Evolutionary conservation across 2,113 vertebrate species (phyloP).

Genomic region (Rallus limicola): DNA sequence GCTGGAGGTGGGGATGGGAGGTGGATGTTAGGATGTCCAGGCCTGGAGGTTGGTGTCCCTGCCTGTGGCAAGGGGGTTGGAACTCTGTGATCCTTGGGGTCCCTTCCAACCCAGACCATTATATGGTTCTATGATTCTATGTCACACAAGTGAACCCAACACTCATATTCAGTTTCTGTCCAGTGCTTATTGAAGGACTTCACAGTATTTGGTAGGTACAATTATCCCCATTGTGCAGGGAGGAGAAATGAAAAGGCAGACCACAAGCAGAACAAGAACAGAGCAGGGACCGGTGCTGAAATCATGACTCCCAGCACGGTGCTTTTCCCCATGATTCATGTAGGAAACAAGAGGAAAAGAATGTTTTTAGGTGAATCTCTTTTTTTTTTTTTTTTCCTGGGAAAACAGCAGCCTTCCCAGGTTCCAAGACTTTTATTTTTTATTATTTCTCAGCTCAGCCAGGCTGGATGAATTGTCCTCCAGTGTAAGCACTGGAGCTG

Average conservation of each 20-base stretch:
- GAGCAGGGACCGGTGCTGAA: not conserved
- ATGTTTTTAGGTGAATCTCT: not conserved
- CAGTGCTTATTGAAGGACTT: not conserved
- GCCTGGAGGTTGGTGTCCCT: too few species aligned
- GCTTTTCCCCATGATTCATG: not conserved
- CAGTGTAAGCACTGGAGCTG: not conserved
- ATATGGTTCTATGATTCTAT: too few species aligned
- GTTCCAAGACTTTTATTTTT: not conserved
- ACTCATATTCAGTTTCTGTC: not conserved
- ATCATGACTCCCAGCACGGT: rapidly evolving
- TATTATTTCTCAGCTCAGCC: not conserved
- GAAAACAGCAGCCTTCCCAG: not conserved
- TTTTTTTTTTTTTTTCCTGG: not conserved
- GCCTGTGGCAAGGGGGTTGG: too few species aligned
- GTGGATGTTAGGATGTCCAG: not conserved
- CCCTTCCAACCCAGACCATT: too few species aligned
- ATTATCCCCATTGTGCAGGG: not conserved
- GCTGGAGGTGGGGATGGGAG: not conserved
- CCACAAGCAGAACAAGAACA: rapidly evolving
- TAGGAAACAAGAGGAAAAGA: not conserved
- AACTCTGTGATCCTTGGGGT: too few species aligned
- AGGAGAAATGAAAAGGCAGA: not conserved
- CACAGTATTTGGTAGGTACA: not conserved
- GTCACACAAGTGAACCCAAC: not conserved
- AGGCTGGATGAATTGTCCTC: not conserved